Percentiles rank a stretch among this genome's conserved stretches.
phyloP scores from a whole-genome alignment of 2,888 invertebrate species.

The Macaria liturata region DNA sequence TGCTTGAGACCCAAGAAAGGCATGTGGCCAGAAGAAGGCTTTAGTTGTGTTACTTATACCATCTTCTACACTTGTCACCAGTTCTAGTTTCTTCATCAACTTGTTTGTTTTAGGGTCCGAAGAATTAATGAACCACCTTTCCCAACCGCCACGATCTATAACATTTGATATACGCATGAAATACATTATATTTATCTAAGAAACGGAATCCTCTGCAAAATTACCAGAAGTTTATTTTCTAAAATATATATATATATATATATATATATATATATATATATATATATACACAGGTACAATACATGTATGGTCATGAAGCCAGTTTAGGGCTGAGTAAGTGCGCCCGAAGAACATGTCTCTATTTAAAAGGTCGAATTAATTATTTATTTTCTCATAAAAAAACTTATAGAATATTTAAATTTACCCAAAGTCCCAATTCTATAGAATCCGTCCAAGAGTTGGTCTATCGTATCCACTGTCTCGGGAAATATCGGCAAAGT shows the following conservation, averaged over 20 bases:
- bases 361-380: no score
- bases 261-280: no score
- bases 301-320: no score
- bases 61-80: slow-evolving; percentile 85
- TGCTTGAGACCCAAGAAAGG: slow-evolving; percentile 89
- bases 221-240: no score
- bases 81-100: slow-evolving; percentile 86
- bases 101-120: slow-evolving; percentile 85
- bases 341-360: no score
- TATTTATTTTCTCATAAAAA: no score
- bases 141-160: slow-evolving; percentile 90
- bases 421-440: slow-evolving; percentile 88
- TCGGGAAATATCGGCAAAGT: slow-evolving; percentile 90
- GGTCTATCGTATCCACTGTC: slow-evolving; percentile 87
- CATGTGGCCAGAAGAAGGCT: slow-evolving; percentile 91
- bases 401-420: slow-evolving; percentile 2
- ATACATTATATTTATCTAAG: no score
- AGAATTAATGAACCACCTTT: slow-evolving; percentile 87
- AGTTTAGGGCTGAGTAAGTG: no score
- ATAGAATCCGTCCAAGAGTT: slow-evolving; percentile 86
- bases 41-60: slow-evolving; percentile 89
- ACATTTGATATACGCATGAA: no score
- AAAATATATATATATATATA: no score
- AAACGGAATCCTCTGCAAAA: no score
- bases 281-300: no score